Base-by-base conservation (phyloP, 1,140 invertebrate species). In the Lerema accius region DNA sequence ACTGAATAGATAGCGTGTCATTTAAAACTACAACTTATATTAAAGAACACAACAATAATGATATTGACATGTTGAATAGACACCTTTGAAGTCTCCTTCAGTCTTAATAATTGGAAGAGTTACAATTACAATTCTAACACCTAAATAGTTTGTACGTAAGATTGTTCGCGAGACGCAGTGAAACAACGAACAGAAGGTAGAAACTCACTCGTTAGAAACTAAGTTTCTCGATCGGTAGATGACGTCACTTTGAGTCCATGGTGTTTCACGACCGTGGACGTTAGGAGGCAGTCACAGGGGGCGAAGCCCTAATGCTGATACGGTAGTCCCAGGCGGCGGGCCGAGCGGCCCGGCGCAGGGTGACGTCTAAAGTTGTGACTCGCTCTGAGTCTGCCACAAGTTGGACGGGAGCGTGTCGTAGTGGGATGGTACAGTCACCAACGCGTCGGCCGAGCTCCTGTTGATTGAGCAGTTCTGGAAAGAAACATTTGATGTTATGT, bases 401-500 rank as follows among this genome's bases (percentile, higher is more conserved):
- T 91, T 83, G 11, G 90, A 90, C 15, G 90, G 89, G 0, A 91
- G 71, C 6, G 93, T 94, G 66, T 95, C 94, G 71, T 93, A 95
- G 82, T 96, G 95, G 4, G 93, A 93, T 0, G 95, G 95, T 4
- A 96, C 93, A 0, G 95, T 95, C 3, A 93, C 74, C 19, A 95
- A 76, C 10, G 94, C 94, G 28, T 95, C 95, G 13, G 93, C 93
- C 9, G 93, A 78, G 4, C 91, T 93, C 7, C 95, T 91, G 61
- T 83, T 92, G 7, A 92, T 90, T 37, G 92, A 94, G 70, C 94
- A 95, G 79, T 95, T 95, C 82, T 93, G 84, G 11, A 91, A 92
- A 64, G 71, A 67, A 15, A 56, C 5, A n/a, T 23, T 3, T 2
- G 19, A 3, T 23, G 19, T 23, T 23, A 23, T 23, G n/a, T n/a